Evolutionary conservation across 1,140 invertebrate genomes (phyloP).

Genomic region (Zaprionus davidi): DNA sequence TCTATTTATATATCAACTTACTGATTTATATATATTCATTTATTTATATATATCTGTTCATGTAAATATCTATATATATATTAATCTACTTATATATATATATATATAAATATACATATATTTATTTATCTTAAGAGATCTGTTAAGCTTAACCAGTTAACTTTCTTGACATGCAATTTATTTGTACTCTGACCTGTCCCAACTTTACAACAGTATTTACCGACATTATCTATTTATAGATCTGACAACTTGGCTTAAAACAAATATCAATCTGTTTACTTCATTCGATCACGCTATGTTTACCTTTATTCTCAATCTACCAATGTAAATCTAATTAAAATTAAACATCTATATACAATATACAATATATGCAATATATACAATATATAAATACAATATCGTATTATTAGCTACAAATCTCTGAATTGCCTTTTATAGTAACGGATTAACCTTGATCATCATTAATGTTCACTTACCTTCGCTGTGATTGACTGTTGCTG

Average conservation of each 20-base stretch:
- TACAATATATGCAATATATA: too few relatives aligned
- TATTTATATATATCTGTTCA: neutral
- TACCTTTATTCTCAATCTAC: too few relatives aligned
- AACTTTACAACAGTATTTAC: neutral
- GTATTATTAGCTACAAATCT: neutral
- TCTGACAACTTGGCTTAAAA: neutral
- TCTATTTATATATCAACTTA: too few relatives aligned
- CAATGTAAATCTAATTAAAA: too few relatives aligned
- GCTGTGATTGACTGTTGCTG: conserved; percentile 90
- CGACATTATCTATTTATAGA: neutral
- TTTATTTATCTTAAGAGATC: neutral
- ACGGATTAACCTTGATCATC: too few relatives aligned
- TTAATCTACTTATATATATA: neutral
- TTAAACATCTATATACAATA: too few relatives aligned
- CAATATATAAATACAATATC: neutral
- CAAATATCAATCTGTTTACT: neutral
- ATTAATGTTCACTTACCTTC: conserved; percentile 86
- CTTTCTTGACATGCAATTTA: neutral
- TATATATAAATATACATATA: neutral
- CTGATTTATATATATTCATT: neutral
- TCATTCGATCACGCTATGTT: neutral
- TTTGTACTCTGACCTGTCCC: neutral
- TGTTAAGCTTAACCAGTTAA: neutral
- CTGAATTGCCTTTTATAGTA: too few relatives aligned
- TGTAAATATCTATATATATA: neutral